Evolutionary conservation across 1,140 invertebrate species (phyloP).

Genomic region (Parasteatoda tepidariorum): DNA sequence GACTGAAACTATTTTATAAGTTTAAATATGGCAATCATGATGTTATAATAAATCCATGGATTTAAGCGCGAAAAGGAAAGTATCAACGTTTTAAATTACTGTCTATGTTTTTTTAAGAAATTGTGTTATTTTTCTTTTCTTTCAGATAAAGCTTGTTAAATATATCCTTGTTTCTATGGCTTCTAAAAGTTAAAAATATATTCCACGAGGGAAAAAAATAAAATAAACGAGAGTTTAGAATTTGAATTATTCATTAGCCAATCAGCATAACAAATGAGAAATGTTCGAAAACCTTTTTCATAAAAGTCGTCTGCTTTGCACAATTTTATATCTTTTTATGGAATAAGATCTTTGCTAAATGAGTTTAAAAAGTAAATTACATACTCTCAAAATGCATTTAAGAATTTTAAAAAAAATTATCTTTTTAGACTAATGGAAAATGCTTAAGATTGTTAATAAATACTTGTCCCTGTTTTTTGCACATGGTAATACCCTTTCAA

Average conservation of each 20-base stretch:
- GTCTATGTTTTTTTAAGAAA: not conserved
- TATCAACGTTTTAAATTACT: not conserved
- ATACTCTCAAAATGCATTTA: constrained; percentile 21
- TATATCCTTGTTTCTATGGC: not conserved
- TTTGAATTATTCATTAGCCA: constrained; percentile 57
- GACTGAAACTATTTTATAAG: constrained; percentile 4
- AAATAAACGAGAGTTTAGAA: constrained; percentile 8
- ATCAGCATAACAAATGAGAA: constrained; percentile 57
- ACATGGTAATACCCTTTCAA: too few relatives aligned
- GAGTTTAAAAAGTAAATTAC: constrained; percentile 46
- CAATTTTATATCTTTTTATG: constrained; percentile 18
- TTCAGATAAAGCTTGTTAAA: not conserved
- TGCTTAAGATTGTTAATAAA: too few relatives aligned
- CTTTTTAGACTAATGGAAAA: too few relatives aligned
- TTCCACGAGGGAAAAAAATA: constrained; percentile 1
- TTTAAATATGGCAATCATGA: constrained; percentile 46
- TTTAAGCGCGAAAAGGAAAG: not conserved
- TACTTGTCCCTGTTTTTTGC: too few relatives aligned
- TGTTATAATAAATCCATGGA: not conserved
- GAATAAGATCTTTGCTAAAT: constrained; percentile 16
- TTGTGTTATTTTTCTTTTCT: not conserved
- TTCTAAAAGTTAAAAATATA: not conserved
- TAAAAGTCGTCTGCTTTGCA: constrained; percentile 8
- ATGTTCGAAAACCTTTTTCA: not conserved
- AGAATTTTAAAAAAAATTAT: too few relatives aligned